Evolutionary conservation across 2,888 invertebrate genomes (phyloP).

Genomic region (Nesidiocoris tenuis): DNA sequence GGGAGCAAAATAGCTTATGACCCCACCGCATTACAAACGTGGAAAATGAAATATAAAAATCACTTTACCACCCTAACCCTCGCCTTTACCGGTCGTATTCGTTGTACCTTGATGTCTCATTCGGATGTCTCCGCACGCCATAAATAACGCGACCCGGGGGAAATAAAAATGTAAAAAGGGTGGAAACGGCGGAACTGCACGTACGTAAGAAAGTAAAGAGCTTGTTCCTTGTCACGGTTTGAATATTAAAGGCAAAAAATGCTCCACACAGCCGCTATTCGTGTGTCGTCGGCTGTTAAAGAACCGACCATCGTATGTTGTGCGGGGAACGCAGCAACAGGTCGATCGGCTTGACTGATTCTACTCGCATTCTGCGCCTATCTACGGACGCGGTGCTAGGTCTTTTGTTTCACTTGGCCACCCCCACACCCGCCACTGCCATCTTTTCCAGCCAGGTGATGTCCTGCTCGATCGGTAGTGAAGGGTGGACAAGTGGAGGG

Average conservation of each 20-base stretch:
- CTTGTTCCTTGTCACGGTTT: slow-evolving; percentile 28
- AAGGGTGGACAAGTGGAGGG: too few relatives aligned
- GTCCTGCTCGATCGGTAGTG: too few relatives aligned
- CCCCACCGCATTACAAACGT: background rate
- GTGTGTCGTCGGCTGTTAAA: slow-evolving; percentile 5
- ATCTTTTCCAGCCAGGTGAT: background rate
- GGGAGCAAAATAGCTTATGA: background rate
- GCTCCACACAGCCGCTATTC: background rate
- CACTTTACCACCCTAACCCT: slow-evolving; percentile 3
- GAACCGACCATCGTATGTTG: background rate
- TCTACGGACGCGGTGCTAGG: background rate
- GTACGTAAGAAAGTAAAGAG: slow-evolving; percentile 11
- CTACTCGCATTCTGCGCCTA: background rate
- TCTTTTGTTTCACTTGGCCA: background rate
- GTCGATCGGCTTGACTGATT: background rate
- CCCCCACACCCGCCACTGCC: background rate
- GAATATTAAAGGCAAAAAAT: slow-evolving; percentile 35
- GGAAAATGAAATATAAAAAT: slow-evolving; percentile 25
- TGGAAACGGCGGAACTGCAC: slow-evolving; percentile 25
- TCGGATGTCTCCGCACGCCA: background rate
- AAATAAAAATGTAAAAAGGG: slow-evolving; percentile 43
- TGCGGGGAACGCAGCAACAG: background rate
- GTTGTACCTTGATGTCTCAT: background rate
- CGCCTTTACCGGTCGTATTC: background rate
- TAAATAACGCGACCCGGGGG: slow-evolving; percentile 38